Percentiles rank a stretch among this genome's conserved stretches.
Evolutionary conservation across 2,797 vertebrate genomes (phyloP).

Genomic region (Micrastur ruficollis): DNA sequence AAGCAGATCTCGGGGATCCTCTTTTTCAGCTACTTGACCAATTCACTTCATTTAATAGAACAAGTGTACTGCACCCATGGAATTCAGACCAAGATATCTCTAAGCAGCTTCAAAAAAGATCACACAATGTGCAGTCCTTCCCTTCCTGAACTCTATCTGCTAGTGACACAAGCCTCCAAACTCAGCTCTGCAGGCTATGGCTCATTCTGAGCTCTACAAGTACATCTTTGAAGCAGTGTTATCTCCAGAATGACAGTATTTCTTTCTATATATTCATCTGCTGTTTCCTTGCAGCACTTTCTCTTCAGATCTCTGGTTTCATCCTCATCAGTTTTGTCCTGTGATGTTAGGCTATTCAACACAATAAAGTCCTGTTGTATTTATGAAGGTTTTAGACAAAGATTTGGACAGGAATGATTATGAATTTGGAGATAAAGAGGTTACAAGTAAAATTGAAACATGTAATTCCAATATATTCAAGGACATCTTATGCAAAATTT

Average conservation of each 20-base stretch:
- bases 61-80: background rate
- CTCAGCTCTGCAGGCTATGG: background rate
- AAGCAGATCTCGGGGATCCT: background rate
- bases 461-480: background rate
- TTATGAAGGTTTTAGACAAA: background rate
- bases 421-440: background rate
- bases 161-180: background rate
- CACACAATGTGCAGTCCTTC: background rate
- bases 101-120: background rate
- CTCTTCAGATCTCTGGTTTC: background rate
- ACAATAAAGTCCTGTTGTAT: background rate
- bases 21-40: background rate
- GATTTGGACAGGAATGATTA: background rate
- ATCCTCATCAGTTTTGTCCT: background rate
- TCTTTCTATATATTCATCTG: background rate
- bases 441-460: background rate
- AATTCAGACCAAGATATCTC: background rate
- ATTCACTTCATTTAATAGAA: background rate
- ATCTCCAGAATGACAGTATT: background rate
- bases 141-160: background rate
- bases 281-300: background rate
- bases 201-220: background rate
- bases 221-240: background rate
- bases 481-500: background rate
- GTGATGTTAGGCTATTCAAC: background rate